These are phyloP conservation scores for Phenganax marumi DNA, from an alignment of 92 coral and sea anemone species.

Conservation along the genomic window DNA sequence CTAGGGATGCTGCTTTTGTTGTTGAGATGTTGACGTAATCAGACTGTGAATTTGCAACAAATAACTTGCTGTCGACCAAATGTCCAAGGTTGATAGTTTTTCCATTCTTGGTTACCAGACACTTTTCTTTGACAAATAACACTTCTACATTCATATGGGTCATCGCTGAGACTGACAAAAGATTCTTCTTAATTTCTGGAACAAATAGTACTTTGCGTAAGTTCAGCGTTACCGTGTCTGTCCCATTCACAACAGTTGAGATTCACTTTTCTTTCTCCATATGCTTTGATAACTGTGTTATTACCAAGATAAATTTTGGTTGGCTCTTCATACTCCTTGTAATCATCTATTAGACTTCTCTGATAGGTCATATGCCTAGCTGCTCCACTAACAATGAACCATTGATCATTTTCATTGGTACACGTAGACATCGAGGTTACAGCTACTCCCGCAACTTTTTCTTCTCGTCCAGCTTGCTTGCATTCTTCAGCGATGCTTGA, in stretches of 20 bases:
- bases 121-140: conserved; percentile 26
- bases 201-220: conserved; percentile 29
- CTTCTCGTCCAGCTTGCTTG: not conserved
- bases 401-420: conserved; percentile 17
- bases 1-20: not conserved
- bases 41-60: not conserved
- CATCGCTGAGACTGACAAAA: conserved; percentile 39
- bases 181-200: conserved; percentile 32
- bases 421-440: conserved; percentile 35
- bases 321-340: conserved; percentile 2
- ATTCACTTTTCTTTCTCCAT: conserved; percentile 15
- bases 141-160: conserved; percentile 38
- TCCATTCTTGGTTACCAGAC: conserved; percentile 24
- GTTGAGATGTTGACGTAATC: conserved; percentile 6
- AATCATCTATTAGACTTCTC: conserved; percentile 6
- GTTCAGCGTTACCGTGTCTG: not conserved
- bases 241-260: not conserved
- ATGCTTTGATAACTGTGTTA: conserved; percentile 31
- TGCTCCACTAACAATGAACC: conserved; percentile 61
- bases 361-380: conserved; percentile 53
- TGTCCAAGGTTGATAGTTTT: conserved; percentile 31
- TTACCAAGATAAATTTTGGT: conserved; percentile 34
- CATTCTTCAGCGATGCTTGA: conserved; percentile 10
- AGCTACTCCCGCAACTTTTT: not conserved
- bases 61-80: conserved; percentile 14